Evolutionary conservation across 2,888 invertebrate genomes (phyloP).

Genomic region (Chaetogeoica ovagalla): DNA sequence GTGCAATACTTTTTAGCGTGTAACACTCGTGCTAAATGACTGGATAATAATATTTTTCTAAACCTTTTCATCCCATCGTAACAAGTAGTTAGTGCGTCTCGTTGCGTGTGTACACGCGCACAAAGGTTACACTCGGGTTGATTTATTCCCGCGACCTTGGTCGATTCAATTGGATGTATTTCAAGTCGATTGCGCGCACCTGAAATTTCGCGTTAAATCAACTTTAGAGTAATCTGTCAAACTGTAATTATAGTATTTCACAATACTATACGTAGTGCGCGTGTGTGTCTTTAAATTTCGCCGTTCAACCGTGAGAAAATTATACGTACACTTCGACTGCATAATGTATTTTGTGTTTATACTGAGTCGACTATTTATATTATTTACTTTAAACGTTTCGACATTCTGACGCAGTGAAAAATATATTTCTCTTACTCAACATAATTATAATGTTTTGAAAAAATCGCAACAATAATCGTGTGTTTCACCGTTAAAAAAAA

Average conservation of each 20-base stretch:
- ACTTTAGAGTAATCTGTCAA: conserved; percentile 20
- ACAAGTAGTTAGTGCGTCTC: too few species aligned
- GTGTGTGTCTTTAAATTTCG: conserved; percentile 22
- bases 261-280: neutral
- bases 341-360: neutral
- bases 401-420: too few species aligned
- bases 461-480: too few species aligned
- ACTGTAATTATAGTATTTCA: neutral
- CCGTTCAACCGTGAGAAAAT: conserved; percentile 29
- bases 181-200: conserved; percentile 16
- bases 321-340: neutral
- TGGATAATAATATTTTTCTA: conserved; percentile 5
- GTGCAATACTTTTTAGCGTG: conserved; percentile 10
- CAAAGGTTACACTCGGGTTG: neutral
- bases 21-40: conserved; percentile 18
- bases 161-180: conserved; percentile 8
- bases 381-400: too few species aligned
- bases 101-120: neutral
- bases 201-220: neutral
- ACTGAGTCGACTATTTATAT: neutral
- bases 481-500: too few species aligned
- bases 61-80: neutral
- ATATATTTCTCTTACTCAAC: too few species aligned
- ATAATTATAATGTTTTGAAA: too few species aligned
- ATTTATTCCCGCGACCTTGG: conserved; percentile 22